Evolutionary conservation across 1,140 invertebrate genomes (phyloP), one percentile per base, ranked within the genome.

Genomic region (Eubasilissa regina): DNA sequence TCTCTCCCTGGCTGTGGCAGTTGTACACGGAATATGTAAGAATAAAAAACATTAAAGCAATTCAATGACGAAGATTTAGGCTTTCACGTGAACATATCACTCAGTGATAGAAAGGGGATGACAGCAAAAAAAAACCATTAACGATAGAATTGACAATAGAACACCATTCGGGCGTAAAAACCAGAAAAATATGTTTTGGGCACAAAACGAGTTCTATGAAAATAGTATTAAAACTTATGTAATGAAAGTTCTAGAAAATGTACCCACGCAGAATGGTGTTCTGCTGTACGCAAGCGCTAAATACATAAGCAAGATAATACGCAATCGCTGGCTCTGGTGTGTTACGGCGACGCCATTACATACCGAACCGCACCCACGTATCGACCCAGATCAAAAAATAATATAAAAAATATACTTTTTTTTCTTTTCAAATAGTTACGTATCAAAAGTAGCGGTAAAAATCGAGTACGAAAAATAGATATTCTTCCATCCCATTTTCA

Each of bases 271-370:
- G 64, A 68, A 21, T 48, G 64, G 64, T 48, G 64, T 68, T 45
- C 64, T 68, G 3, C 4, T 68, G 64, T 68, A 47, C 64, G 64
- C 64, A 68, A 68, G 64, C 64, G 64, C 64, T 47, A 68, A 21
- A 13, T n/a, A n/a, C 11, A 51, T 3, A 13, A 7, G 35, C 10
- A n/a, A 68, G 25, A 13, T 64, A 68, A 19, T 43, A 47, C 64
- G 64, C 64, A 68, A 68, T 48, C 64, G 64, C 64, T 21, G 44
- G 43, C n/a, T 62, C n/a, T 15, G 43, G 19, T 15, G 15, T 15
- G 44, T n/a, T n/a, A n/a, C n/a, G 64, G 12, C 44, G 64, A 1
- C 43, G 11, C 64, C 64, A 21, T 45, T 68, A 6, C 43, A 68
- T 21, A 17, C 13, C 19, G 0, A 68, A 8, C 64, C 64, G 44